Percentiles rank a stretch among this genome's conserved stretches.
Evolutionary conservation across 2,797 vertebrate genomes (phyloP).

Genomic region (Parambassis ranga): DNA sequence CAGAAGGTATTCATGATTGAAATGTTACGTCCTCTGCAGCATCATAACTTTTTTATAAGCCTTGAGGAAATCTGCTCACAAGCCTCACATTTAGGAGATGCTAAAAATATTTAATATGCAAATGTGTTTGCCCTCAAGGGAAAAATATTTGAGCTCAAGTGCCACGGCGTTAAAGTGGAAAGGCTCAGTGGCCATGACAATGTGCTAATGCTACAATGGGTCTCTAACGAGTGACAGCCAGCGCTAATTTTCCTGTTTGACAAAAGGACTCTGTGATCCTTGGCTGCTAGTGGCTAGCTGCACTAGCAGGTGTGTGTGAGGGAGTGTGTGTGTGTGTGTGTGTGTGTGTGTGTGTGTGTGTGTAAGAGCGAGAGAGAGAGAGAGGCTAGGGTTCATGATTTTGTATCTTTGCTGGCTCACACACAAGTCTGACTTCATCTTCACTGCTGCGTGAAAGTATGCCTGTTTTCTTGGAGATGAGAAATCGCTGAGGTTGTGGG

Average conservation of each 20-base stretch:
- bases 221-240: constrained; percentile 63
- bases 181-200: constrained; percentile 60
- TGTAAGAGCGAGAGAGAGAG: not conserved
- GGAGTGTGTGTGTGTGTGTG: constrained; percentile 19
- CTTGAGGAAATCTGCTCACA: not conserved
- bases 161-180: constrained; percentile 51
- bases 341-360: not conserved
- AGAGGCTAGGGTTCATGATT: not conserved
- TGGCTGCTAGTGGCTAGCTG: constrained; percentile 48
- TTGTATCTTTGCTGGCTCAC: not conserved
- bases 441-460: not conserved
- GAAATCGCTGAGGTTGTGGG: constrained; percentile 5
- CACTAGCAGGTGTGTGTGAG: constrained; percentile 50
- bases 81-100: not conserved
- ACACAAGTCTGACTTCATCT: not conserved
- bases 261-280: constrained; percentile 69
- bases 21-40: too few relatives aligned
- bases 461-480: not conserved
- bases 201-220: constrained; percentile 78
- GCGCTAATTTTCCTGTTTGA: constrained; percentile 73
- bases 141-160: constrained; percentile 22
- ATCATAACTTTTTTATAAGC: too few relatives aligned
- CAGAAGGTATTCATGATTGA: too few relatives aligned
- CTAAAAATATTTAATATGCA: not conserved
- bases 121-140: constrained; percentile 11